A percentile compares a stretch with the other conserved stretches of the same genome.
Evolutionary conservation across 2,113 vertebrate species (phyloP).

Genomic region (Alethe diademata): DNA sequence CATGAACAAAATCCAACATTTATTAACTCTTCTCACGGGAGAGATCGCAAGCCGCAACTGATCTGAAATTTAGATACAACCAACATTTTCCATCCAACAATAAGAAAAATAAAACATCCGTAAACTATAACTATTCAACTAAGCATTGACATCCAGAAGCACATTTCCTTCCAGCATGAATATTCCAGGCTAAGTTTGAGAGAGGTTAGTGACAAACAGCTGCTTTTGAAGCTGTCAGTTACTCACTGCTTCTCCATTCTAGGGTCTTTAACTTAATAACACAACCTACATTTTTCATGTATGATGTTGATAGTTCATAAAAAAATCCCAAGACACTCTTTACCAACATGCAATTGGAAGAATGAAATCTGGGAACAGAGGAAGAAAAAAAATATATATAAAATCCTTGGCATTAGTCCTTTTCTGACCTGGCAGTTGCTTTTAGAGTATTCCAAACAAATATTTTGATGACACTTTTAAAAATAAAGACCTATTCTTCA

Average conservation of each 20-base stretch:
- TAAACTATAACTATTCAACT: neutral
- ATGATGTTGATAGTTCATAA: neutral
- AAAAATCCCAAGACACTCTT: neutral
- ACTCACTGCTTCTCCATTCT: neutral
- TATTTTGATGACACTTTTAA: neutral
- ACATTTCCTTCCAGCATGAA: neutral
- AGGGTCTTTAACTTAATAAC: neutral
- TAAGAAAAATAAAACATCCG: neutral
- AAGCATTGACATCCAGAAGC: neutral
- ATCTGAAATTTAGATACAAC: neutral
- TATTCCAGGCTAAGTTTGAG: neutral
- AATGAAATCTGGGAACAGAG: neutral
- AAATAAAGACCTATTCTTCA: neutral
- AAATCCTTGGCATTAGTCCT: neutral
- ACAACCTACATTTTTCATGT: neutral
- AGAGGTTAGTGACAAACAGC: neutral
- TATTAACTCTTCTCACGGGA: neutral
- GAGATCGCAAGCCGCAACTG: neutral
- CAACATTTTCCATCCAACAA: neutral
- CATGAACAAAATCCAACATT: neutral
- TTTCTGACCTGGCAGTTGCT: neutral
- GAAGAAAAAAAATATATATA: neutral
- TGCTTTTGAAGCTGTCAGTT: neutral
- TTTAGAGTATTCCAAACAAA: neutral
- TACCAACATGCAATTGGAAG: neutral